These are phyloP conservation scores for Drosophila affinis DNA, from an alignment of 2,888 invertebrate genomes.

Conservation along the genomic window DNA sequence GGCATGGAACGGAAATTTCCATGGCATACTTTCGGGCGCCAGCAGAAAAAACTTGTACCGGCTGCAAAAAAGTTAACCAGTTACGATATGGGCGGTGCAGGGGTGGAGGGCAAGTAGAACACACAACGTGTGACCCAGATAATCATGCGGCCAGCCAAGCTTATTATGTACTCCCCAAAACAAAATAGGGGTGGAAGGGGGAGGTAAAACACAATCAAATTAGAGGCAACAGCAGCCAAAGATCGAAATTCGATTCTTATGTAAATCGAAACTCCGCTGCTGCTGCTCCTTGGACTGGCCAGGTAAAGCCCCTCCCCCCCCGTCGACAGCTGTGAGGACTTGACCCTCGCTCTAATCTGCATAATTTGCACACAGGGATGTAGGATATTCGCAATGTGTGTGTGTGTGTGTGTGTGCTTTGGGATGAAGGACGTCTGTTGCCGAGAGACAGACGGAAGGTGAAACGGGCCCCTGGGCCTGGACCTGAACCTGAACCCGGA, in stretches of 20 bases:
- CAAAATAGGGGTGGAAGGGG: not conserved
- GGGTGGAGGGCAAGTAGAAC: too few species aligned
- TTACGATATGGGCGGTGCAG: conserved; percentile 31
- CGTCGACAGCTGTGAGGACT: conserved; percentile 34
- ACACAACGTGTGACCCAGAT: conserved; percentile 47
- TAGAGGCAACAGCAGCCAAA: conserved; percentile 52
- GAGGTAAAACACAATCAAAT: conserved; percentile 67
- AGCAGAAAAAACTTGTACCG: conserved; percentile 11
- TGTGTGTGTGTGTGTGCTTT: too few species aligned
- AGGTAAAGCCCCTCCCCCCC: not conserved
- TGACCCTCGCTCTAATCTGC: conserved; percentile 81
- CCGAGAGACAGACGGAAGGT: conserved; percentile 12
- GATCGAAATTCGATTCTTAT: conserved; percentile 72
- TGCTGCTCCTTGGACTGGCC: conserved; percentile 12
- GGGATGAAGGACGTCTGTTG: not conserved
- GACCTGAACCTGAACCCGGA: not conserved
- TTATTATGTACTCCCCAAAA: conserved; percentile 67
- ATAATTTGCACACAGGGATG: conserved; percentile 74
- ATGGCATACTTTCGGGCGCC: conserved; percentile 37
- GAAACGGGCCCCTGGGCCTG: conserved; percentile 24
- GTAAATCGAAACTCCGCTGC: conserved; percentile 48
- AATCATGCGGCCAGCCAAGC: conserved; percentile 18
- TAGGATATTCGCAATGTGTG: not conserved
- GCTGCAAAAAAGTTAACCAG: conserved; percentile 58
- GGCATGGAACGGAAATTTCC: conserved; percentile 20